Evolutionary conservation across 2,113 vertebrate species (phyloP), one percentile per base, ranked within the genome.

Genomic region (Pholis gunnellus): DNA sequence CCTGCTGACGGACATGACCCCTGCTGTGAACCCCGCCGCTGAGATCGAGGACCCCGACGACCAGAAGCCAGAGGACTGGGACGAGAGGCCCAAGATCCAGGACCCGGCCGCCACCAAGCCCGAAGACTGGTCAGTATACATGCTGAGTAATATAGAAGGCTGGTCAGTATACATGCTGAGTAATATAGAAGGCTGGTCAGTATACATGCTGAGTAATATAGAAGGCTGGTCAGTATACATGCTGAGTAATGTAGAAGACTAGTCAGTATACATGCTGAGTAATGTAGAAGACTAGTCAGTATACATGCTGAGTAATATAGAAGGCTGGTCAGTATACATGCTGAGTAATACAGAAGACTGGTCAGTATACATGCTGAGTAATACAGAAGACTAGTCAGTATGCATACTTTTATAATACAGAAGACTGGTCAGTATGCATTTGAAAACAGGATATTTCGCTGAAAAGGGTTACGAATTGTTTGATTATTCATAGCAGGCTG

Each of bases 21-120:
- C 98, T 5, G 78, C 98, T 4, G 95, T 99, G 42, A 99, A 99
- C 90, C 98, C 98, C 18, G 80, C 96, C 0, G 95, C 96, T 20
- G 98, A 99, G 94, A 98, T 99, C 44, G 98, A 99, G 82, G 98
- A 99, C 82, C 98, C 98, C 0, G 97, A 99, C 57, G 98, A 99
- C 91, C 94, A 94, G 72, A 99, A 99, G 46, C 98, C 98, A 0
- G 98, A 99, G 72, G 98, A 99, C 88, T 99, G 98, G 98, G 98
- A 99, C 80, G 98, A 99, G 91, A 97, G 97, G 81, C 95, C 98
- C 36, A 99, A 99, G 94, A 98, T 99, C 81, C 95, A 97, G 87
- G 98, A 99, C 89, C 97, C 98, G 0, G 96, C 97, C 79, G 97
- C 98, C 29, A 89, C 95, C 81, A 99, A 99, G 84, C 98, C 98